Percentiles rank a stretch among this genome's conserved stretches.
These are phyloP conservation scores for Prunella fulvescens DNA, from an alignment of 2,113 vertebrate species.

Conservation along the genomic window DNA sequence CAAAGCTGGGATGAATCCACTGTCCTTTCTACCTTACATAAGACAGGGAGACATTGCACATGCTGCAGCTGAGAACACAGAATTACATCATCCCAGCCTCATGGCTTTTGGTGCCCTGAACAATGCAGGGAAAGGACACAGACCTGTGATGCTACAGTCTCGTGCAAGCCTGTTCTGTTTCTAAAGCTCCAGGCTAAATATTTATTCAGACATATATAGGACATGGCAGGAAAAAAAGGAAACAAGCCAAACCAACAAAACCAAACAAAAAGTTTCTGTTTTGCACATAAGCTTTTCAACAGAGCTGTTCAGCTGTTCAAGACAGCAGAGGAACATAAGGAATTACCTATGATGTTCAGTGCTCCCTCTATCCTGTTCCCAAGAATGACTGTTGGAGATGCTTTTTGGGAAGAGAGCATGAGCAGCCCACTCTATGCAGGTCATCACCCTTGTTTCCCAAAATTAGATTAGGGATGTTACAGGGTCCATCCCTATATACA, in stretches of 20 bases:
- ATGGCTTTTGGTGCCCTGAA: neutral
- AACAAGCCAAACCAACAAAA: neutral
- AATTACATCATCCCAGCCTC: neutral
- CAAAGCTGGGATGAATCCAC: neutral
- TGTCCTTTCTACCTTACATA: neutral
- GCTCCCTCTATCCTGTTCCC: neutral
- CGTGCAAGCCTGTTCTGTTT: neutral
- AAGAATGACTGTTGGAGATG: neutral
- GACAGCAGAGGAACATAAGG: neutral
- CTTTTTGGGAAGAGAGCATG: neutral
- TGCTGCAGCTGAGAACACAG: neutral
- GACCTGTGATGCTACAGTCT: neutral
- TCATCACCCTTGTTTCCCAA: accelerated
- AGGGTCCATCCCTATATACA: neutral
- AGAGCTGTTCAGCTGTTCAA: neutral
- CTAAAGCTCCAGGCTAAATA: neutral
- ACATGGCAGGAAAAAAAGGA: neutral
- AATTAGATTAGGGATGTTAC: neutral
- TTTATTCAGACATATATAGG: neutral
- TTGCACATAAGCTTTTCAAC: neutral
- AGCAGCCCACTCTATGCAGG: neutral
- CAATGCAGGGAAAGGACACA: neutral
- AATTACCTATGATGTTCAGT: neutral
- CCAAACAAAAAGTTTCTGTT: neutral
- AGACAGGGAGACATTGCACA: neutral